Conservation (phyloP, 1,140 invertebrate species). For the Thaumatotibia leucotreta region DNA sequence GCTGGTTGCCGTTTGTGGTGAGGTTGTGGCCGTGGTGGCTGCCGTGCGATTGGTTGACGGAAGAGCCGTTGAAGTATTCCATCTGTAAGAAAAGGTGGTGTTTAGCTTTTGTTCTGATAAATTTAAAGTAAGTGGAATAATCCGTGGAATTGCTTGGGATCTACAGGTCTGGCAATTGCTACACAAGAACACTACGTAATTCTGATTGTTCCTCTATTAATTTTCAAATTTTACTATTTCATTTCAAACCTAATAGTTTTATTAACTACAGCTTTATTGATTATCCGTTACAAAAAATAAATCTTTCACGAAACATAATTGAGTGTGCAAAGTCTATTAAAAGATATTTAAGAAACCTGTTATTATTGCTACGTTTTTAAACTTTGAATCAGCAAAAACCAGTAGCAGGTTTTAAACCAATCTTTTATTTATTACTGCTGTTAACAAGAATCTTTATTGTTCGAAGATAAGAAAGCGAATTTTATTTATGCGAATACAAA, state of each 20-base stretch:
- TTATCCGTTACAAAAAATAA: not conserved
- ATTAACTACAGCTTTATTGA: not conserved
- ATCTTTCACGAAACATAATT: not conserved
- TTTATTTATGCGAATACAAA: not conserved
- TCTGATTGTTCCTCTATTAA: too few relatives aligned
- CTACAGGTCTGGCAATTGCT: too few relatives aligned
- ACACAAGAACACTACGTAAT: too few relatives aligned
- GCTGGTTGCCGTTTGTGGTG: constrained; percentile 62
- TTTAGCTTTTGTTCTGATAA: not conserved
- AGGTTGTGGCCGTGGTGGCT: constrained; percentile 59
- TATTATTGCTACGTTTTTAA: not conserved
- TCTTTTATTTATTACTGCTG: constrained; percentile 12
- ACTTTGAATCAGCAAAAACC: not conserved
- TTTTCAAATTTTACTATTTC: too few relatives aligned
- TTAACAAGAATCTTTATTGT: not conserved
- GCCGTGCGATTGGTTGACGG: constrained; percentile 65
- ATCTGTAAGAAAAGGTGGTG: constrained; percentile 63
- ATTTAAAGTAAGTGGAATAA: too few relatives aligned
- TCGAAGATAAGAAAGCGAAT: not conserved
- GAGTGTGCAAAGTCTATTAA: not conserved
- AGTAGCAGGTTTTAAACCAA: not conserved
- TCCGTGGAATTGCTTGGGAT: too few relatives aligned
- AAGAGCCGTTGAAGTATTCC: constrained; percentile 80
- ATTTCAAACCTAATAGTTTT: not conserved
- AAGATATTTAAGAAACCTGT: not conserved